Base-by-base conservation (phyloP, 2,888 invertebrate genomes). In the Melieria picta region DNA sequence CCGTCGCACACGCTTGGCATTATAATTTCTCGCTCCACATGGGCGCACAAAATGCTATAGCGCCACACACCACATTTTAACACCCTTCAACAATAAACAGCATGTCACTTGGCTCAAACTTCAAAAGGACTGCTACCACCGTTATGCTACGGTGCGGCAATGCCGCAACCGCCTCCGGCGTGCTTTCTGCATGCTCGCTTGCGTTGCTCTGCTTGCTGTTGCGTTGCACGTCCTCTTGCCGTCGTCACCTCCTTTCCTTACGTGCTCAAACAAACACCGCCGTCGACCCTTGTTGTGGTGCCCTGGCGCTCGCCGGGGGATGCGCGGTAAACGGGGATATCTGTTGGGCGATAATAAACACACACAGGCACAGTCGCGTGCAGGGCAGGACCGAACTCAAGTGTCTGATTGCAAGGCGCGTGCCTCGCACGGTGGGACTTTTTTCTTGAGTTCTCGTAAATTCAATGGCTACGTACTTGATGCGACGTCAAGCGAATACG, bases 1-100 rank as follows among this genome's bases (percentile, higher is more conserved):
- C 76, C 64, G 50, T 77, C 80, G 79, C 73, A 80, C 79, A 78
- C 75, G 79, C 79, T 78, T 81, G 81, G 79, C 79, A 81, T 80
- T 81, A 82, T 82, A 81, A 81, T 82, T 82, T 81, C 81, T 81
- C 79, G 80, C 80, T 78, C 78, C 78, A 78, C 77, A 75, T 77
- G 76, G 70, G 61, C 67, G 74, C 65, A 67, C 57, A 72, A 47
- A 72, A 72, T 62, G 63, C 57, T 61, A 55, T 67, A 67, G 48
- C 77, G 78, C 79, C 80, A 77, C 80, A 80, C 82, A 81, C 84
- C 84, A 82, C 81, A 84, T 84, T 85, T 84, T 84, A 85, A 85
- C 84, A 84, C 84, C 84, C 84, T 83, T 84, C 84, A 84, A 84
- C 84, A 84, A 84, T 84, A 84, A 84, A 84, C 84, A 84, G 84